Conservation (phyloP, 1,140 invertebrate species). For the Musca vetustissima region DNA sequence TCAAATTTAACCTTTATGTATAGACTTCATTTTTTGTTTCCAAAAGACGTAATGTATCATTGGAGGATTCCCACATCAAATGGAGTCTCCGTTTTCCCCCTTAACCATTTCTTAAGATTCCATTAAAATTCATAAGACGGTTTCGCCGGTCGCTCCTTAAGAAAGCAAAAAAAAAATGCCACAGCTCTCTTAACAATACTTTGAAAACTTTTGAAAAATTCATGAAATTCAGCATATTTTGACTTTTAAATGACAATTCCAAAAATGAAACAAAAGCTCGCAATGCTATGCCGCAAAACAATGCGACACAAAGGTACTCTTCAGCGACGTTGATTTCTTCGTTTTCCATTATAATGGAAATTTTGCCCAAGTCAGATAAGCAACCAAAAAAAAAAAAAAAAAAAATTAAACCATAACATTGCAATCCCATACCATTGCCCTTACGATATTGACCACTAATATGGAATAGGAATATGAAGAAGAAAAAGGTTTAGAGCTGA, state of each 20-base stretch:
- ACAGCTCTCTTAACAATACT: neutral
- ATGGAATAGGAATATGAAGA: too few relatives aligned
- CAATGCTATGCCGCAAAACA: neutral
- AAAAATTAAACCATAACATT: too few relatives aligned
- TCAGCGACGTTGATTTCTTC: neutral
- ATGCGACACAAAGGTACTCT: conserved; percentile 11
- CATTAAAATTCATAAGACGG: conserved; percentile 17
- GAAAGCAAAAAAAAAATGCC: too few relatives aligned
- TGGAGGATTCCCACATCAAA: neutral
- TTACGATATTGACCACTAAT: too few relatives aligned
- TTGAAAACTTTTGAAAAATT: conserved; percentile 23
- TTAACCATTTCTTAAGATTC: neutral
- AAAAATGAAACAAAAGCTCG: neutral
- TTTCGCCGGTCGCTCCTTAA: neutral
- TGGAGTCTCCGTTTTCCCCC: too few relatives aligned
- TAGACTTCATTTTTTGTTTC: too few relatives aligned
- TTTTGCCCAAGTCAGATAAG: neutral
- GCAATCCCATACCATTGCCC: too few relatives aligned
- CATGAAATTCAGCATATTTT: conserved; percentile 25
- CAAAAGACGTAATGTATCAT: too few relatives aligned
- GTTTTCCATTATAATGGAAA: conserved; percentile 18
- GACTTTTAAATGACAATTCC: neutral
- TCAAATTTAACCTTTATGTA: too few relatives aligned
- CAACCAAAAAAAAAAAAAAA: too few relatives aligned
- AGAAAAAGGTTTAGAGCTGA: too few relatives aligned